These are phyloP conservation scores for Bothrops jararaca DNA, from an alignment of 2,113 vertebrate species.

Conservation along the genomic window DNA sequence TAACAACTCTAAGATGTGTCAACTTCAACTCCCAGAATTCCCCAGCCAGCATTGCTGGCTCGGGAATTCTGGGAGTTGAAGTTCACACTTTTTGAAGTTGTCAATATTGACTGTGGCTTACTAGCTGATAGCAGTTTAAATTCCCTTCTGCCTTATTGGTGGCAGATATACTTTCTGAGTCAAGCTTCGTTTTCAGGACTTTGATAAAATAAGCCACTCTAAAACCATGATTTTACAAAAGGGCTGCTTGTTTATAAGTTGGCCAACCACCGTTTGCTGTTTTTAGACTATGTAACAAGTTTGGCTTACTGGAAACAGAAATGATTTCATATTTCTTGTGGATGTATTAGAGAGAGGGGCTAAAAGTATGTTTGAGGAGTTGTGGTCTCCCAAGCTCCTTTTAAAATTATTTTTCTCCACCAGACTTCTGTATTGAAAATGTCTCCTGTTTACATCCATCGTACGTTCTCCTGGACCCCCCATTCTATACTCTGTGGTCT, in stretches of 20 bases:
- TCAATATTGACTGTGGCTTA: neutral
- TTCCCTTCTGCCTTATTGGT: neutral
- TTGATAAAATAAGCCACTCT: neutral
- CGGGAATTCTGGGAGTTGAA: neutral
- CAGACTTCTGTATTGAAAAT: neutral
- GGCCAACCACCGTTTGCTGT: neutral
- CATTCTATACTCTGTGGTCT: neutral
- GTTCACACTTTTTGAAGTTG: neutral
- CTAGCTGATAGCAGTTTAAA: neutral
- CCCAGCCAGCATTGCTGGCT: neutral
- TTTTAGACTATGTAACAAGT: neutral
- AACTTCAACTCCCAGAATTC: neutral
- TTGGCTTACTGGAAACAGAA: neutral
- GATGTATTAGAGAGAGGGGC: neutral
- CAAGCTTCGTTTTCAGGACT: neutral
- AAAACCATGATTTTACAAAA: neutral
- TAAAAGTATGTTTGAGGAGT: neutral
- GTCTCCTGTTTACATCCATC: neutral
- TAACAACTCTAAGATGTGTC: neutral
- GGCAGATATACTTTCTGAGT: neutral
- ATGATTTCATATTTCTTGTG: neutral
- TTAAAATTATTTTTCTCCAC: neutral
- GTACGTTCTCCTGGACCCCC: neutral
- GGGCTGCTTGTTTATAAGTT: too few species aligned
- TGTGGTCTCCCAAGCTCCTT: neutral